Conservation (phyloP, 2,797 vertebrate genomes). For the Tarsius wallacei region DNA sequence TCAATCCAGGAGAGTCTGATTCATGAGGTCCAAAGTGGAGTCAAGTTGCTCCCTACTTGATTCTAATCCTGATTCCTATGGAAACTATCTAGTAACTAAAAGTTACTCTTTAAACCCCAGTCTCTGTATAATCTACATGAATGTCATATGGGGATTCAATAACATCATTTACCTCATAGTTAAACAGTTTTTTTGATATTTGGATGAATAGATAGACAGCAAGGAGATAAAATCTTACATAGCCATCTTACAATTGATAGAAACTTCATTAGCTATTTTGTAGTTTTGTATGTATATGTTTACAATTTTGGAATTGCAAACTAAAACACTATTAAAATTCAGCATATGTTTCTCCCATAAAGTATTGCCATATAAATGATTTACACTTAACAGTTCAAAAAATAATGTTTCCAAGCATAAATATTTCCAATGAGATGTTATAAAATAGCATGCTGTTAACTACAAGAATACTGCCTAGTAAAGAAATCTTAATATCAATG, state of each 20-base stretch:
- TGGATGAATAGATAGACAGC: background rate
- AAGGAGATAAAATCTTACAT: background rate
- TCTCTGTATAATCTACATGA: background rate
- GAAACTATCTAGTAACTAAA: background rate
- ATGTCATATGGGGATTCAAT: background rate
- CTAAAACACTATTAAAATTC: constrained; percentile 89
- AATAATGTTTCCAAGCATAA: constrained; percentile 77
- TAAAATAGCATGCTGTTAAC: constrained; percentile 85
- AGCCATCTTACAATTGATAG: background rate
- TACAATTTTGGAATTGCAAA: constrained; percentile 74
- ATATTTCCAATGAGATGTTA: constrained; percentile 83
- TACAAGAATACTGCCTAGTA: constrained; percentile 77
- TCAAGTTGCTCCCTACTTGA: background rate
- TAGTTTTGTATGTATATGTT: background rate
- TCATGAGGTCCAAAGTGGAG: background rate
- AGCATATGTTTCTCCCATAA: constrained; percentile 82
- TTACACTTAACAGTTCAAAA: constrained; percentile 85
- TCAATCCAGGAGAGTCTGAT: background rate
- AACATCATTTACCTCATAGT: background rate
- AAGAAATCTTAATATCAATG: constrained; percentile 67
- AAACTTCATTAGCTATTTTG: constrained; percentile 46
- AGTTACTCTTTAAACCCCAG: background rate
- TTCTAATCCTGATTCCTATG: background rate
- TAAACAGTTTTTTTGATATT: background rate
- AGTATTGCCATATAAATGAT: constrained; percentile 86